A percentile compares a stretch with the other conserved stretches of the same genome.
phyloP scores from a whole-genome alignment of 2,113 vertebrate species.

The Pomatorhinus ruficollis region DNA sequence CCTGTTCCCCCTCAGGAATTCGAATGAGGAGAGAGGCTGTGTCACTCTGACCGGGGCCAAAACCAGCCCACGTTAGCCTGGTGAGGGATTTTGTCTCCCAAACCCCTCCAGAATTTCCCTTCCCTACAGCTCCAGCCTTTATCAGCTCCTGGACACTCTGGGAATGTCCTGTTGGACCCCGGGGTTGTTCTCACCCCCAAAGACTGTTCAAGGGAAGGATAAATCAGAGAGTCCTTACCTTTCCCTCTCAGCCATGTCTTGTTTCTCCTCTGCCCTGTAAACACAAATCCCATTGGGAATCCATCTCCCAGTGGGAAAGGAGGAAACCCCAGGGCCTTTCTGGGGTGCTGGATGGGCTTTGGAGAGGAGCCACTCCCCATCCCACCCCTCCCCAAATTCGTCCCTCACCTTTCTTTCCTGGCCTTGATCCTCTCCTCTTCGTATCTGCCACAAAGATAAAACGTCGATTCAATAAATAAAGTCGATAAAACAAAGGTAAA shows the following conservation, averaged over 20 bases:
- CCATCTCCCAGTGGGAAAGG: too few relatives aligned
- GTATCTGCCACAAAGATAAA: constrained; percentile 75
- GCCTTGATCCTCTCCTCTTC: constrained; percentile 95
- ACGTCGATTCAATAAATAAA: rapidly evolving
- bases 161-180: not conserved
- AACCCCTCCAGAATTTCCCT: not conserved
- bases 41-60: not conserved
- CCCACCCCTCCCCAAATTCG: too few relatives aligned
- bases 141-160: not conserved
- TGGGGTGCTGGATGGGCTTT: not conserved
- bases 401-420: constrained; percentile 86
- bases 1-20: not conserved
- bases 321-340: not conserved
- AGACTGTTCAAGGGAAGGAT: not conserved
- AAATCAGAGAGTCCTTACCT: constrained; percentile 12
- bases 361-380: not conserved
- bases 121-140: not conserved
- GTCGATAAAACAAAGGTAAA: not conserved
- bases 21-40: not conserved
- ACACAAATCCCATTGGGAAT: not conserved
- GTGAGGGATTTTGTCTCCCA: not conserved
- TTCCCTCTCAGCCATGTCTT: constrained; percentile 41
- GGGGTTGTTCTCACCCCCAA: not conserved
- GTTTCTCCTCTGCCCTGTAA: constrained; percentile 73
- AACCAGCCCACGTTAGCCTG: not conserved